Evolutionary conservation across 2,113 vertebrate genomes (phyloP).

Genomic region (Rattus norvegicus): DNA sequence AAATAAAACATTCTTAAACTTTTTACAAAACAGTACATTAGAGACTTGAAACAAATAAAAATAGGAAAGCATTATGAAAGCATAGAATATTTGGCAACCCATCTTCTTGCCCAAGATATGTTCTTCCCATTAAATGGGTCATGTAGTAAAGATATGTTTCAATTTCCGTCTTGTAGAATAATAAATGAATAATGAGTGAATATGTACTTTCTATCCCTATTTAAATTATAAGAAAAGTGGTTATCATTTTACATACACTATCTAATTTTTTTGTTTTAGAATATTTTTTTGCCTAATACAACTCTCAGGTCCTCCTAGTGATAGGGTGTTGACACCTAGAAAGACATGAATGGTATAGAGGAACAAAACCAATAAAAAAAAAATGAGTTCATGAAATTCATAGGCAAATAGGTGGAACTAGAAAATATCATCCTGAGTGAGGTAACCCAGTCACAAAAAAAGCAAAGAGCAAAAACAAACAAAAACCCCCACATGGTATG

Average conservation of each 20-base stretch:
- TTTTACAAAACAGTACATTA: background rate
- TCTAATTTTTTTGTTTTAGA: background rate
- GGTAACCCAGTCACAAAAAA: too few species aligned
- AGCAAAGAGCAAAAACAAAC: too few species aligned
- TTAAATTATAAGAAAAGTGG: background rate
- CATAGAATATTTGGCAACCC: background rate
- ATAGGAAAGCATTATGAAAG: background rate
- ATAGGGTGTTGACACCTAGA: background rate
- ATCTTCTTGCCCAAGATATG: background rate
- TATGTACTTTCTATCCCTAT: background rate
- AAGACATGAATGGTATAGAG: background rate
- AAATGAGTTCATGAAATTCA: too few species aligned
- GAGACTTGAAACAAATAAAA: background rate
- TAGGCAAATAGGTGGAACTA: too few species aligned
- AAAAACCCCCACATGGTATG: too few species aligned
- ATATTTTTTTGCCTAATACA: background rate
- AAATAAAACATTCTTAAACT: background rate
- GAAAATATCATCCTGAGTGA: too few species aligned
- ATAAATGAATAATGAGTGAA: background rate
- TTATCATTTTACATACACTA: background rate
- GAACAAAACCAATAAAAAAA: background rate
- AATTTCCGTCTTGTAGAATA: background rate
- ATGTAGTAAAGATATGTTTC: background rate
- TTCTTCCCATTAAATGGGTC: background rate
- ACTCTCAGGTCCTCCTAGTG: background rate